These are phyloP conservation scores for Toxotes jaculatrix DNA, from an alignment of 2,113 vertebrate species.

Conservation along the genomic window DNA sequence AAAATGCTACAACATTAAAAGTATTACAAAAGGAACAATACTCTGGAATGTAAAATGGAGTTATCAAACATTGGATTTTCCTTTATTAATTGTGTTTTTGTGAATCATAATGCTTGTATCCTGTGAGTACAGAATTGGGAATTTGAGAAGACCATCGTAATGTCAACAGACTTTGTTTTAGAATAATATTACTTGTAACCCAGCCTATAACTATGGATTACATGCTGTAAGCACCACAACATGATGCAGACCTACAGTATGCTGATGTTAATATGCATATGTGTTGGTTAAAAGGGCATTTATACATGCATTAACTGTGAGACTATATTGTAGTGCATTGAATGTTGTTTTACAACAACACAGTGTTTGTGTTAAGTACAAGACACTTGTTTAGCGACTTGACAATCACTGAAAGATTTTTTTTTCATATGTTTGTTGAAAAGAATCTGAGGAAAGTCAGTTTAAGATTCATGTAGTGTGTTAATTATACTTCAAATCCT, in stretches of 20 bases:
- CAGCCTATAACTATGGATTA: not conserved
- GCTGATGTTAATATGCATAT: slow-evolving; percentile 20
- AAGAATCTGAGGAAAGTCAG: not conserved
- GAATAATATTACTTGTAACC: not conserved
- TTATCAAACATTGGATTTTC: not conserved
- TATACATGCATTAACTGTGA: slow-evolving; percentile 7
- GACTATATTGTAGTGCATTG: slow-evolving; percentile 1
- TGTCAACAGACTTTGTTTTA: not conserved
- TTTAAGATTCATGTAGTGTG: not conserved
- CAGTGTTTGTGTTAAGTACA: slow-evolving; percentile 1
- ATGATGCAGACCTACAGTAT: not conserved
- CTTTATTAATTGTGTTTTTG: slow-evolving; percentile 4
- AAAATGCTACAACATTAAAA: no score
- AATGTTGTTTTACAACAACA: slow-evolving; percentile 25
- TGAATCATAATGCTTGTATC: not conserved
- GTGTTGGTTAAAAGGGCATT: not conserved
- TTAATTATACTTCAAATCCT: not conserved
- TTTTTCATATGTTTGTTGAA: not conserved
- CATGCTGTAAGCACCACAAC: not conserved
- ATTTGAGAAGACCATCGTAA: slow-evolving; percentile 9
- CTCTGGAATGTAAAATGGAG: not conserved
- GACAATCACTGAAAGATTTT: slow-evolving; percentile 36
- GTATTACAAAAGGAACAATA: not conserved
- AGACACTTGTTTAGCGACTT: not conserved
- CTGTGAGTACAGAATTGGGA: not conserved